phyloP scores from a whole-genome alignment of 2,888 invertebrate species.

The Luperina testacea region DNA sequence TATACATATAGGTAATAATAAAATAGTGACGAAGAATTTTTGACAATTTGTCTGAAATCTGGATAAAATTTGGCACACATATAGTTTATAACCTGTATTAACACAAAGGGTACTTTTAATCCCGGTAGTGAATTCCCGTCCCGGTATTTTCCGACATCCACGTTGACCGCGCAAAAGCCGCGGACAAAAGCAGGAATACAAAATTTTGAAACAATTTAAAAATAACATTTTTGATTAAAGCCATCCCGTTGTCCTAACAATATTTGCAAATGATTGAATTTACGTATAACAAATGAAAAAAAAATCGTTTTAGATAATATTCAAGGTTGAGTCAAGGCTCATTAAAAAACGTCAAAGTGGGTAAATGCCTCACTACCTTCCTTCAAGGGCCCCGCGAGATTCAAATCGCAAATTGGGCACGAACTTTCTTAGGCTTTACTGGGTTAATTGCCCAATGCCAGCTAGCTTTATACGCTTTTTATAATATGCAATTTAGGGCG shows the following conservation, averaged over 20 bases:
- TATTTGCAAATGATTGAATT: constrained; percentile 5
- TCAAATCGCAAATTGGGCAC: constrained; percentile 42
- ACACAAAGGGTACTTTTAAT: too few species aligned
- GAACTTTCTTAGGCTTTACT: constrained; percentile 38
- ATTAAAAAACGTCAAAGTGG: constrained; percentile 26
- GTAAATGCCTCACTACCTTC: constrained; percentile 13
- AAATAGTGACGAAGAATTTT: too few species aligned
- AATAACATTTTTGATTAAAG: not conserved
- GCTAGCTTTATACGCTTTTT: constrained; percentile 21
- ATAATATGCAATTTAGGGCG: constrained; percentile 10
- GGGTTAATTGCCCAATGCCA: constrained; percentile 40
- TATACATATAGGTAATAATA: too few species aligned
- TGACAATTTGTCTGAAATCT: too few species aligned
- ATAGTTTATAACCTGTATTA: too few species aligned
- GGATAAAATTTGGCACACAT: too few species aligned
- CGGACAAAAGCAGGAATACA: too few species aligned
- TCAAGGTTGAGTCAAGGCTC: constrained; percentile 19
- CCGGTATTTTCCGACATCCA: too few species aligned
- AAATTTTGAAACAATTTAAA: not conserved
- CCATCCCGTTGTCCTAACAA: not conserved
- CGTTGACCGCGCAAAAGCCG: too few species aligned
- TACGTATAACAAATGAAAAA: not conserved
- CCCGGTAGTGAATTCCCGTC: too few species aligned
- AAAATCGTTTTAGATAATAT: constrained; percentile 7
- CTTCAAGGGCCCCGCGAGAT: constrained; percentile 31